phyloP scores from a whole-genome alignment of 2,888 invertebrate genomes.

The Himalopsyche japonica region DNA sequence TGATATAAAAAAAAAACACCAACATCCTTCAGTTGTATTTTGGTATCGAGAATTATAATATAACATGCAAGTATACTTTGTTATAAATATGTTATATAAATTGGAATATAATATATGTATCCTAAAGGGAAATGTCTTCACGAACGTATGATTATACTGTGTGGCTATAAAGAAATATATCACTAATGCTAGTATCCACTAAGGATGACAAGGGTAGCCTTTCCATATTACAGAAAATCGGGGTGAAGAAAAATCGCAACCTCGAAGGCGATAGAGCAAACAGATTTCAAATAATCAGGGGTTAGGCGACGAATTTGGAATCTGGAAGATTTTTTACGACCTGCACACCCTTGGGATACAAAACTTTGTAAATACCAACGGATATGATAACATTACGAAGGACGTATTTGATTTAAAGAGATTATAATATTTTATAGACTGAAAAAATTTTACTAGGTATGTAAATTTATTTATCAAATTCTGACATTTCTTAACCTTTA shows the following conservation, averaged over 20 bases:
- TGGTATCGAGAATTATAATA: no score
- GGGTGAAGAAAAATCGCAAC: not conserved
- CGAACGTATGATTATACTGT: not conserved
- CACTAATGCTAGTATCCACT: not conserved
- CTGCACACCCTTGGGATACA: not conserved
- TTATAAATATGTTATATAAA: not conserved
- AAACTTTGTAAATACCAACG: not conserved
- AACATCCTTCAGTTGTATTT: no score
- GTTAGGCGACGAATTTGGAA: not conserved
- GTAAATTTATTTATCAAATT: no score
- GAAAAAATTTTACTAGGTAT: no score
- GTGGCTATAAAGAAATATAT: not conserved
- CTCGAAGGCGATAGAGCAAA: constrained; percentile 21
- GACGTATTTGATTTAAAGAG: no score
- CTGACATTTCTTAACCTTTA: no score
- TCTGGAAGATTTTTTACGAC: not conserved
- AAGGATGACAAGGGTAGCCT: constrained; percentile 14
- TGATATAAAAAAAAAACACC: no score
- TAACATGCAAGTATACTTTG: no score
- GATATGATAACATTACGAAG: not conserved
- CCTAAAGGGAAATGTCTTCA: not conserved
- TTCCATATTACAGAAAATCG: not conserved
- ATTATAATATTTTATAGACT: no score
- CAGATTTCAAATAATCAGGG: constrained; percentile 26
- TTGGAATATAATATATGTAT: not conserved